These are phyloP conservation scores for Ectropis crepuscularia DNA, from an alignment of 2,888 invertebrate genomes.

Conservation along the genomic window DNA sequence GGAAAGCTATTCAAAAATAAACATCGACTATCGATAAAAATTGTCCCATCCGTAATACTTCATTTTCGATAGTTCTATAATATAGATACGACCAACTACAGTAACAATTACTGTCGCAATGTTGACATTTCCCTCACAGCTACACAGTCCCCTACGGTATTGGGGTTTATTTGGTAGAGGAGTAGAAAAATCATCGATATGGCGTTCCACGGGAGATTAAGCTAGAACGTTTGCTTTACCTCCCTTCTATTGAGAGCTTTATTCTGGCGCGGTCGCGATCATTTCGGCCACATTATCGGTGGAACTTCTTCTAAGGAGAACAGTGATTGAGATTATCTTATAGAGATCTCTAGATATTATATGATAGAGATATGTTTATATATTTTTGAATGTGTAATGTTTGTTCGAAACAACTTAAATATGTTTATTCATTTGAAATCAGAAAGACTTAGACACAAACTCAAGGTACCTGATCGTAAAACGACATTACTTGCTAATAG, in stretches of 20 bases:
- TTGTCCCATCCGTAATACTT: conserved; percentile 28
- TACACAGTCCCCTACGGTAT: conserved; percentile 47
- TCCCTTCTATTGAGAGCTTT: conserved; percentile 28
- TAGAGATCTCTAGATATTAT: no score
- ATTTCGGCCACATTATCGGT: neutral
- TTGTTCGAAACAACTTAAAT: no score
- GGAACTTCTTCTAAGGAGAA: neutral
- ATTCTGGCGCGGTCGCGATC: neutral
- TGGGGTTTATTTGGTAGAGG: conserved; percentile 32
- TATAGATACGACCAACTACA: conserved; percentile 43
- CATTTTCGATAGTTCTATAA: conserved; percentile 36
- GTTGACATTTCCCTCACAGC: conserved; percentile 70
- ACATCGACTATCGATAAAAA: conserved; percentile 8
- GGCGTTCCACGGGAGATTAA: conserved; percentile 71
- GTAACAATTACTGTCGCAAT: conserved; percentile 62
- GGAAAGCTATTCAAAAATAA: no score
- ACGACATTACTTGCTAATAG: no score
- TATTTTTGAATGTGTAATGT: no score
- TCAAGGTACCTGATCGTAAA: no score
- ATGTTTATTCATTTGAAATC: no score
- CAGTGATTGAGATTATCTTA: neutral
- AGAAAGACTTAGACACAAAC: no score
- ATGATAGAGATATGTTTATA: no score
- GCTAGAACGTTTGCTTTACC: conserved; percentile 58
- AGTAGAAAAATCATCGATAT: conserved; percentile 67